These are phyloP conservation scores for Penaeus japonicus DNA, from an alignment of 1,140 invertebrate genomes.

Conservation along the genomic window DNA sequence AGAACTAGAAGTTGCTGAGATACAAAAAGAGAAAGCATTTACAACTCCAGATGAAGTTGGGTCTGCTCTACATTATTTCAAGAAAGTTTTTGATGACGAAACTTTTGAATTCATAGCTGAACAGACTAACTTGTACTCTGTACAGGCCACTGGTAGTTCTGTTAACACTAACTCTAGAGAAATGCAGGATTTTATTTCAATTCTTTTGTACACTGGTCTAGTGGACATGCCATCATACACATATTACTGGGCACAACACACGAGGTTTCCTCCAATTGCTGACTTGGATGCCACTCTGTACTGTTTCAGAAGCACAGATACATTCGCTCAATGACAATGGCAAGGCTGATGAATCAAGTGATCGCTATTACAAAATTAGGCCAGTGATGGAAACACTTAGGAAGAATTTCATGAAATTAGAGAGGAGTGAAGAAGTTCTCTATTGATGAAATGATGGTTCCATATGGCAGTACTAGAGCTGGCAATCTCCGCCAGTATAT, in stretches of 20 bases:
- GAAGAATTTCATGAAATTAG: neutral
- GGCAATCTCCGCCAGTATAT: conserved; percentile 1
- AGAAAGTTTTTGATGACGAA: neutral
- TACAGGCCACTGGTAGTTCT: neutral
- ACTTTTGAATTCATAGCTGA: neutral
- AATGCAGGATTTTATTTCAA: neutral
- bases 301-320: neutral
- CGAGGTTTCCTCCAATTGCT: neutral
- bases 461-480: neutral
- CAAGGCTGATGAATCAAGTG: neutral
- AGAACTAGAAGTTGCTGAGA: too few relatives aligned
- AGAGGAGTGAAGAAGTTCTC: neutral
- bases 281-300: neutral
- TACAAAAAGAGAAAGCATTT: too few relatives aligned
- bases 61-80: too few relatives aligned
- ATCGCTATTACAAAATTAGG: neutral
- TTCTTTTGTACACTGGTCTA: neutral
- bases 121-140: neutral
- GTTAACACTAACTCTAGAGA: neutral
- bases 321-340: neutral
- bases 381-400: neutral
- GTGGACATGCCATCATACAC: neutral
- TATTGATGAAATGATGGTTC: conserved; percentile 15
- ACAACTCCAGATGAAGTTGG: too few relatives aligned
- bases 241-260: neutral